Percentiles rank a stretch among this genome's conserved stretches.
Conservation (phyloP, 2,113 vertebrate genomes). For the Rhadina sibilatrix region DNA sequence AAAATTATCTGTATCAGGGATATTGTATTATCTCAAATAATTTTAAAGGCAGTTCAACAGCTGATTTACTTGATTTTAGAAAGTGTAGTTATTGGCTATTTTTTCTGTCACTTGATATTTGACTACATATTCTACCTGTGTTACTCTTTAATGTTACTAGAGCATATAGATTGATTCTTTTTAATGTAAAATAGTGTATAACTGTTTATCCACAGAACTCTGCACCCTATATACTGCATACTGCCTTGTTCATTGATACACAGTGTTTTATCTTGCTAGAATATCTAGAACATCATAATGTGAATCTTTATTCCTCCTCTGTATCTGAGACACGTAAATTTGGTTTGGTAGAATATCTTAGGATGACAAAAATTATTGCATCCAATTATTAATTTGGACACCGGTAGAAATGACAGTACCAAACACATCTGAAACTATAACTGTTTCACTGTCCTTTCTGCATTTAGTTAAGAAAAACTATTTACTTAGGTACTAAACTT, state of each 20-base stretch:
- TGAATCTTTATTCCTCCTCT: neutral
- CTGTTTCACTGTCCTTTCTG: neutral
- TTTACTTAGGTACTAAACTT: neutral
- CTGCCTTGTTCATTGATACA: neutral
- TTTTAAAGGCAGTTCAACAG: neutral
- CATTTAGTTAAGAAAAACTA: neutral
- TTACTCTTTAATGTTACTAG: neutral
- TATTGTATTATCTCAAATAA: neutral
- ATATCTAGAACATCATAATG: neutral
- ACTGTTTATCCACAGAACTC: neutral
- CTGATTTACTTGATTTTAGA: neutral
- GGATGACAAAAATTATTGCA: neutral
- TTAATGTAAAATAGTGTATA: neutral
- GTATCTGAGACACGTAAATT: neutral
- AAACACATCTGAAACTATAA: neutral
- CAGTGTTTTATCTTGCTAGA: neutral
- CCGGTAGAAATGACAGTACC: neutral
- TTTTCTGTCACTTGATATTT: neutral
- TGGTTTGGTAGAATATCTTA: neutral
- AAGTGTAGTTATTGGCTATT: neutral
- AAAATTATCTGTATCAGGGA: neutral
- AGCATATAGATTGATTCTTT: neutral
- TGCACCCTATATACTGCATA: neutral
- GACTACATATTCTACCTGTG: neutral
- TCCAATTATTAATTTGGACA: neutral